Evolutionary conservation across 2,113 vertebrate genomes (phyloP).

Genomic region (Suncus etruscus): DNA sequence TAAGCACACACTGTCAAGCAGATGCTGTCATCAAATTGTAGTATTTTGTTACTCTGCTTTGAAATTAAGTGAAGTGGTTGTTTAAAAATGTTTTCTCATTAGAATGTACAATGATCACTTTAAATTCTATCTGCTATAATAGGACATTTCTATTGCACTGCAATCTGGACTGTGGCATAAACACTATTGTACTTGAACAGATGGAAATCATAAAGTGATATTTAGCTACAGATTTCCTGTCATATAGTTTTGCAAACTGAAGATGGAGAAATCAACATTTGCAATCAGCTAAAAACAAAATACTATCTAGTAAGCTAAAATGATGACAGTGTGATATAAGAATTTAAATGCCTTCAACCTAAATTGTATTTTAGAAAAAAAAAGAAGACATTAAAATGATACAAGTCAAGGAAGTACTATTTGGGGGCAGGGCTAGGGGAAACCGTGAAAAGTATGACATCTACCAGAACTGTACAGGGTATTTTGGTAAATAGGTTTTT

Average conservation of each 20-base stretch:
- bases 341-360: constrained; percentile 73
- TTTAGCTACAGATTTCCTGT: constrained; percentile 88
- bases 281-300: constrained; percentile 83
- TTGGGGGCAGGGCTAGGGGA: background rate
- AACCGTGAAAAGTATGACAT: background rate
- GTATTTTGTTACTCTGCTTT: constrained; percentile 69
- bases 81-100: constrained; percentile 86
- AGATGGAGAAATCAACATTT: constrained; percentile 84
- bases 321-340: constrained; percentile 66
- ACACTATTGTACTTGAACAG: constrained; percentile 87
- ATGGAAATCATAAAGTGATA: constrained; percentile 88
- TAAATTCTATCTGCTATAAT: constrained; percentile 83
- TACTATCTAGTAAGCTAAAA: constrained; percentile 71
- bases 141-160: constrained; percentile 82
- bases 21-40: constrained; percentile 78
- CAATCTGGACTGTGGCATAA: constrained; percentile 86
- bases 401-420: constrained; percentile 2
- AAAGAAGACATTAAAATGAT: constrained; percentile 53
- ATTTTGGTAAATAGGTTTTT: too few species aligned
- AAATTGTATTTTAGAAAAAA: background rate
- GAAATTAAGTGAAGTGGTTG: constrained; percentile 83
- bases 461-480: background rate
- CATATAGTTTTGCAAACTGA: constrained; percentile 86
- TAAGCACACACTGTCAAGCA: constrained; percentile 68
- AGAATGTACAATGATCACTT: constrained; percentile 84